Evolutionary conservation across 2,888 invertebrate genomes (phyloP), one percentile per base, ranked within the genome.

Genomic region (Xestia rhomboidea): DNA sequence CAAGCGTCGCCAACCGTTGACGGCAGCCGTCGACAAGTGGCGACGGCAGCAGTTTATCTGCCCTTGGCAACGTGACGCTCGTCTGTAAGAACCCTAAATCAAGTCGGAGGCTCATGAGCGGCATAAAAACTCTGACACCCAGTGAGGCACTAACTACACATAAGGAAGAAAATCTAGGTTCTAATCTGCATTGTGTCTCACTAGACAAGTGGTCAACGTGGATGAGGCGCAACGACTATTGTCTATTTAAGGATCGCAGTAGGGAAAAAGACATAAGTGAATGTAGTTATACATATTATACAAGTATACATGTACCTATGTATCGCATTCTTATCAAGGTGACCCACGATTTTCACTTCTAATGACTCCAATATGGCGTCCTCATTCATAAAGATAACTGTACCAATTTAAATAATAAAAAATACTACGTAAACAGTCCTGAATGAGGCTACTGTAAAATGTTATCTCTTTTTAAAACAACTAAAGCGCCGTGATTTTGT

Each of bases 401-500:
- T 0, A 18, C 10, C 15, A 77, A 83, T 70, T 62, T 41, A 81
- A 80, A 80, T 77, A 69, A 70, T 30, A 74, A 46, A 67, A 76
- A 77, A 51, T 51, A 49, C 68, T 57, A 44, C 57, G 70, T 49
- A 83, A 83, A 78, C 78, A 71, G 71, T 68, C 54, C 46, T 54
- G 30, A 77, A 71, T 49, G 41, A 68, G 41, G 54, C 81, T 78
- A 78, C 81, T 68, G 62, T 83, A 24, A 67, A 77, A 63, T 49
- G 1, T 68, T 38, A 83, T 83, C 70, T 77, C 51, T 41, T 60
- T 72, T 60, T 72, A 51, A 68, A 64, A 60, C 44, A 41, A 66
- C 4, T 44, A 1, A 27, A 69, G 34, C 21, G 8, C 44, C 34
- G 82, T 82, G 77, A 85, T 85, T 85, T 66, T 57, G 60, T 85